A percentile compares a stretch with the other conserved stretches of the same genome.
These are phyloP conservation scores for Eulemur coronatus DNA, from an alignment of 2,797 vertebrate species.

Conservation along the genomic window DNA sequence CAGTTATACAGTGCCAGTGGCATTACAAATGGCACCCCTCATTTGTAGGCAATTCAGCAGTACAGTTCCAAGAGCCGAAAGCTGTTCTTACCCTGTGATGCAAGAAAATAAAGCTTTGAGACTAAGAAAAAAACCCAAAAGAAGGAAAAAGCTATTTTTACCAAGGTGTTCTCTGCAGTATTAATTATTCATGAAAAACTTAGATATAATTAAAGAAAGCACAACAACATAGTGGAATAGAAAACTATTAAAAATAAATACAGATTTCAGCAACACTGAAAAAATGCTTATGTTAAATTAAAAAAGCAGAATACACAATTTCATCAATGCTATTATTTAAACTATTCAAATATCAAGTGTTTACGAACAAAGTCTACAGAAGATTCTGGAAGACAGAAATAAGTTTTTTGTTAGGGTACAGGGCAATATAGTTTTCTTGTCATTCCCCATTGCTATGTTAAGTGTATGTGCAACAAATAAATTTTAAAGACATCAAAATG, in stretches of 20 bases:
- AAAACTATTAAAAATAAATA: constrained; percentile 29
- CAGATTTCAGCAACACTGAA: not conserved
- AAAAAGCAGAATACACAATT: constrained; percentile 37
- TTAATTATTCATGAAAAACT: constrained; percentile 46
- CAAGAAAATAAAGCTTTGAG: constrained; percentile 5
- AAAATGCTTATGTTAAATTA: constrained; percentile 15
- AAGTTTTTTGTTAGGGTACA: constrained; percentile 42
- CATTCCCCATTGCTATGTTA: not conserved
- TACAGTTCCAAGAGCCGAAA: not conserved
- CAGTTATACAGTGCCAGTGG: not conserved
- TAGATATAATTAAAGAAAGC: constrained; percentile 10
- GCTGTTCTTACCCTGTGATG: not conserved
- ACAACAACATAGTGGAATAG: not conserved
- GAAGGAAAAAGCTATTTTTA: not conserved
- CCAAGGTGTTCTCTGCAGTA: constrained; percentile 24
- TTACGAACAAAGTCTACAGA: constrained; percentile 27
- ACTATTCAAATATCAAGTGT: constrained; percentile 43
- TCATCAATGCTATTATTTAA: constrained; percentile 36
- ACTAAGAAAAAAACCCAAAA: constrained; percentile 20
- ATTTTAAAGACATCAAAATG: constrained; percentile 42
- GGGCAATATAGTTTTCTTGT: not conserved
- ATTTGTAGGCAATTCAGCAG: not conserved
- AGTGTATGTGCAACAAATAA: not conserved
- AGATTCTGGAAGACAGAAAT: constrained; percentile 43
- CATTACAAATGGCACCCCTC: not conserved